Base-by-base conservation (phyloP, 2,888 invertebrate species). In the Ichneumon xanthorius region DNA sequence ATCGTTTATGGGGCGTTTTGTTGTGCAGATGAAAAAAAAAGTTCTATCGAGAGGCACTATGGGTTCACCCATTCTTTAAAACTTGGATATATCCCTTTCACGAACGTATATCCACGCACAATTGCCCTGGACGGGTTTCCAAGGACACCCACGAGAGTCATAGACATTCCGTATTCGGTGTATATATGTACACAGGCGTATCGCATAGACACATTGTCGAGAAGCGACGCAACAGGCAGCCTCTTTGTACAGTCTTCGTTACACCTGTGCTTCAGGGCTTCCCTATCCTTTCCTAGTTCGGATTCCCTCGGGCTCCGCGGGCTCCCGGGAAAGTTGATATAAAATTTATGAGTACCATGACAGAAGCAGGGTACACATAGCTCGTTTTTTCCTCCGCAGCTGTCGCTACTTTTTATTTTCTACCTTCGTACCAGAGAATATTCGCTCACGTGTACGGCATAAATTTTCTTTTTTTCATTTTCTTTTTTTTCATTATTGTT, bases 141-240 rank as follows among this genome's bases (percentile, higher is more conserved):
- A 48, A 70, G 68, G 14, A 70, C 19, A 61, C 40, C 68, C 58
- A 16, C 33, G 63, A 61, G 68, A 58, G 6, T 48, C 78, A 53
- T 37, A 26, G 33, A 77, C 22, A 26, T 55, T 68, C 77, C 40
- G 22, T 68, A 14, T 58, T 55, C 55, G 37, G 67, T 50, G 55
- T 67, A 53, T 30, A 33, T 53, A 58, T 58, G 9, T 40, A 55
- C 26, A 26, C 33, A 67, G 40, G 50, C 16, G 40, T 55, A 55
- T 45, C 22, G 26, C 55, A 68, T 22, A 58, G 22, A 68, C 37
- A 37, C 48, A 71, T 50, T 9, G 50, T 22, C 50, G 11, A 53
- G 71, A n/a, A 50, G 26, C 48, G 70, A 50, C 71, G 81, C 76
- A 76, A 82, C 81, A 76, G 81, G 71, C 76, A 65, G 76, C 45